phyloP scores from a whole-genome alignment of 1,140 invertebrate genomes.

The Pseudomyrmex cubaensis region DNA sequence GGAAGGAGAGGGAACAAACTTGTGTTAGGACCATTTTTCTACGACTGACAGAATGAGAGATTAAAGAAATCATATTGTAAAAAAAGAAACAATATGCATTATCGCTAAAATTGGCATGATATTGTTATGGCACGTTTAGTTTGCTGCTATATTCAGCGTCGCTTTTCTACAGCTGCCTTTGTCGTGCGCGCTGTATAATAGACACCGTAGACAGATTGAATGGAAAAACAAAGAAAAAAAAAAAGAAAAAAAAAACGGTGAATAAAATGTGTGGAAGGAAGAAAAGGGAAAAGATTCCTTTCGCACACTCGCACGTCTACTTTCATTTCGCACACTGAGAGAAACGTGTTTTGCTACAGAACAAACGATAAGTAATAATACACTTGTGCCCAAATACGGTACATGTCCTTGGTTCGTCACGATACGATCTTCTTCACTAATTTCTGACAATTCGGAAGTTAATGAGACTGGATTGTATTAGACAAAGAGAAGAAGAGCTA shows the following conservation, averaged over 20 bases:
- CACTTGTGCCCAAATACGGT: no score
- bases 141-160: constrained; percentile 78
- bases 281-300: constrained; percentile 2
- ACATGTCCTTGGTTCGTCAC: no score
- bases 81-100: constrained; percentile 77
- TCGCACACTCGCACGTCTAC: constrained; percentile 29
- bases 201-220: constrained; percentile 70
- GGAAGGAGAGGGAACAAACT: not conserved
- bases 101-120: constrained; percentile 84
- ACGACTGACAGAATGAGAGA: constrained; percentile 76
- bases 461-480: no score
- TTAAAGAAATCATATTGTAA: constrained; percentile 77
- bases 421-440: no score
- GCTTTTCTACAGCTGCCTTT: constrained; percentile 77
- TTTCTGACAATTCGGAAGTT: no score
- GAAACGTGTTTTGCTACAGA: no score
- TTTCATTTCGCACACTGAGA: constrained; percentile 12
- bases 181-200: constrained; percentile 75
- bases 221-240: constrained; percentile 1
- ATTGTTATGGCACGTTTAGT: constrained; percentile 83
- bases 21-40: constrained; percentile 2
- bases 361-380: no score
- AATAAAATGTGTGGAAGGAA: constrained; percentile 27
- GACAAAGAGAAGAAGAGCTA: no score
- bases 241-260: constrained; percentile 14